phyloP scores from a whole-genome alignment of 2,113 vertebrate species.

The Daboia siamensis region DNA sequence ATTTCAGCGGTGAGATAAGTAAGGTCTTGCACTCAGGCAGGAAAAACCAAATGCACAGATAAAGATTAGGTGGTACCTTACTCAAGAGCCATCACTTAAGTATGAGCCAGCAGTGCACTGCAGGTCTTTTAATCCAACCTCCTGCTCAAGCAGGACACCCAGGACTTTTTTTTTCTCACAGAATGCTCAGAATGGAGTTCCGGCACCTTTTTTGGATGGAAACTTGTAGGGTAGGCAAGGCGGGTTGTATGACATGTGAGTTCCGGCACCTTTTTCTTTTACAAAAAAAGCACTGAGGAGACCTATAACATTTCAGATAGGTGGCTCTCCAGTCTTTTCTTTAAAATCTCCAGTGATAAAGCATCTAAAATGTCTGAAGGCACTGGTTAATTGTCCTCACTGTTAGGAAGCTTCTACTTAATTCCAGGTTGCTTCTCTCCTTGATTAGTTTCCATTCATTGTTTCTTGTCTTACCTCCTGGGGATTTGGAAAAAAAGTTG shows the following conservation, averaged over 20 bases:
- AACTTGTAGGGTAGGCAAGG: too few relatives aligned
- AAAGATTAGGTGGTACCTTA: neutral
- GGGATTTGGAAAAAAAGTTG: neutral
- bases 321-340: neutral
- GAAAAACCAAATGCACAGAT: neutral
- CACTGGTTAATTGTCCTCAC: neutral
- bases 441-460: neutral
- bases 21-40: neutral
- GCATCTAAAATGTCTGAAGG: neutral
- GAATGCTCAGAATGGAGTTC: too few relatives aligned
- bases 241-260: too few relatives aligned
- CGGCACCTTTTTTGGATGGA: too few relatives aligned
- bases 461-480: neutral
- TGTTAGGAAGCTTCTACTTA: neutral
- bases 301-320: neutral
- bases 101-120: neutral
- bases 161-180: too few relatives aligned
- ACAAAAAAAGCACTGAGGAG: neutral
- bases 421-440: neutral
- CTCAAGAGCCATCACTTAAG: neutral
- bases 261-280: too few relatives aligned
- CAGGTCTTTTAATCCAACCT: neutral
- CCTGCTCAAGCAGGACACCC: neutral
- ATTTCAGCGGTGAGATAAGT: neutral
- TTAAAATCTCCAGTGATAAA: neutral